These are phyloP conservation scores for Herpailurus yagouaroundi DNA, from an alignment of 2,113 vertebrate species.

Conservation along the genomic window DNA sequence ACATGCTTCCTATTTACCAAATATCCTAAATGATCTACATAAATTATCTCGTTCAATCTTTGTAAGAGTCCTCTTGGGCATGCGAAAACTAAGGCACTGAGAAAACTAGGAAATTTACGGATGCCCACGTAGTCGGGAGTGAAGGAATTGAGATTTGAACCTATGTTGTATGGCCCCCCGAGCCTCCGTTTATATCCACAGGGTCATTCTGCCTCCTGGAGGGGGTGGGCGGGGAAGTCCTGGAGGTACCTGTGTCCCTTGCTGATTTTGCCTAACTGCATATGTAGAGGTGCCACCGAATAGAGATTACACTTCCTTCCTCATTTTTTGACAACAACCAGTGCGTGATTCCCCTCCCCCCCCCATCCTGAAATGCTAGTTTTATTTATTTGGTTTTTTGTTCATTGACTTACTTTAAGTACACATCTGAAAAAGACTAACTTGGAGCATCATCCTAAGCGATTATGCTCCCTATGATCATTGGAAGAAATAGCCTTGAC, in stretches of 20 bases:
- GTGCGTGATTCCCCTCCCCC: not conserved
- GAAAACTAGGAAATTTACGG: not conserved
- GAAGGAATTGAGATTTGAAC: not conserved
- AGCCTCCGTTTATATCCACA: not conserved
- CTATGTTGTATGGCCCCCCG: not conserved
- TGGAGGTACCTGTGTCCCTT: not conserved
- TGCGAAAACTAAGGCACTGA: not conserved
- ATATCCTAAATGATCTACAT: not conserved
- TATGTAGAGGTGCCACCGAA: not conserved
- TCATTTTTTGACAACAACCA: not conserved
- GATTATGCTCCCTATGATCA: not conserved
- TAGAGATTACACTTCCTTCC: not conserved
- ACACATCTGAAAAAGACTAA: not conserved
- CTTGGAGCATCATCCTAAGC: not conserved
- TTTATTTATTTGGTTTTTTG: not conserved
- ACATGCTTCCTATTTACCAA: not conserved
- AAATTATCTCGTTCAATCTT: not conserved
- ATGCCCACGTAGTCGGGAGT: not conserved
- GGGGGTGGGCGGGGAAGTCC: fast-evolving
- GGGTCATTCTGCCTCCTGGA: not conserved
- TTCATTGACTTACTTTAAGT: not conserved
- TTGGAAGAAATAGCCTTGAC: not conserved
- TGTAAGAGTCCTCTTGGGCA: not conserved
- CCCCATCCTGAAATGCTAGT: not conserved
- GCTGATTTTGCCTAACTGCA: not conserved